Percentiles rank a stretch among this genome's conserved stretches.
phyloP scores from a whole-genome alignment of 1,140 invertebrate genomes.

The Bicyclus anynana region DNA sequence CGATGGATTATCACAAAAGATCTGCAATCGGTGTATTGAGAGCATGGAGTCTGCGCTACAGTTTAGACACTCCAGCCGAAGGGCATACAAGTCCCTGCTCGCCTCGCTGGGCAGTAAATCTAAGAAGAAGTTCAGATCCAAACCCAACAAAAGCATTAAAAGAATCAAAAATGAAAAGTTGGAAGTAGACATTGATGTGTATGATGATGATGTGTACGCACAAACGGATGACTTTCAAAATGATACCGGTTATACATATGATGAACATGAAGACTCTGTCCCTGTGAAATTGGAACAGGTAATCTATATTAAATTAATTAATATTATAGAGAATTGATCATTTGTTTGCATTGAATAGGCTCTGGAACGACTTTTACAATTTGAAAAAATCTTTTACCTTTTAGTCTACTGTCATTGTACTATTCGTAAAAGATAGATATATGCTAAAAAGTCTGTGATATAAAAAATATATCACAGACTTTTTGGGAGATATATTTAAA shows the following conservation, averaged over 20 bases:
- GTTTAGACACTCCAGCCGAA: conserved; percentile 45
- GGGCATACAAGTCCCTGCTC: conserved; percentile 40
- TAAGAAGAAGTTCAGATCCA: conserved; percentile 27
- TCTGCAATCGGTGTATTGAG: conserved; percentile 41
- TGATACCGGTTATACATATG: conserved; percentile 3
- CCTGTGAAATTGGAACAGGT: not conserved
- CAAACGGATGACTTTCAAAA: conserved; percentile 26
- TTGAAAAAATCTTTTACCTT: too few species aligned
- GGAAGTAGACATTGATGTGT: conserved; percentile 18
- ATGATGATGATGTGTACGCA: conserved; percentile 30
- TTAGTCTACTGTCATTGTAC: too few species aligned
- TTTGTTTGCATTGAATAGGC: too few species aligned
- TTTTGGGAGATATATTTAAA: too few species aligned
- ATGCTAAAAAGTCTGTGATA: too few species aligned
- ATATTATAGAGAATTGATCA: too few species aligned
- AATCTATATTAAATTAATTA: not conserved
- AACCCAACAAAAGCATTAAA: conserved; percentile 17
- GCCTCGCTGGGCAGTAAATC: conserved; percentile 31
- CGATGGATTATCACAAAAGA: conserved; percentile 55
- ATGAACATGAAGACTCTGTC: not conserved
- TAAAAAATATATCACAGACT: too few species aligned
- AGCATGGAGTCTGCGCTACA: conserved; percentile 36
- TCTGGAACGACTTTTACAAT: too few species aligned
- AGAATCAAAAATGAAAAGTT: conserved; percentile 23
- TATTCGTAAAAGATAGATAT: too few species aligned